Percentiles rank a stretch among this genome's conserved stretches.
phyloP scores from a whole-genome alignment of 2,888 invertebrate species.

The Eledone cirrhosa region DNA sequence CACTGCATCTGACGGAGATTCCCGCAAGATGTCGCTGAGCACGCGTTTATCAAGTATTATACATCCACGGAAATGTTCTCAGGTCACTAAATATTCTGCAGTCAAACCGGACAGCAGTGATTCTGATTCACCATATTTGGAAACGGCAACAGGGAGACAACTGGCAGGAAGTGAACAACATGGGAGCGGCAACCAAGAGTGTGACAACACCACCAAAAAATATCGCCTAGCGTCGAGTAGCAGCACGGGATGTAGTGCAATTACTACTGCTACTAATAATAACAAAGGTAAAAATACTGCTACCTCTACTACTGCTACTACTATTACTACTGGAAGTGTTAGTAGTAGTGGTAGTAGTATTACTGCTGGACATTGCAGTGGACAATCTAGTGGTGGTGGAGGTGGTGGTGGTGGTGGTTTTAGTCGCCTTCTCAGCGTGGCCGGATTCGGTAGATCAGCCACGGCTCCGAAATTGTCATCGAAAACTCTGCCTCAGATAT shows the following conservation, averaged over 20 bases:
- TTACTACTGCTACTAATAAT: background rate
- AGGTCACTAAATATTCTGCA: conserved; percentile 1
- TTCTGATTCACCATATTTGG: conserved; percentile 1
- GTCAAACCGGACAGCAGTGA: conserved; percentile 18
- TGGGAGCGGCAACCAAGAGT: background rate
- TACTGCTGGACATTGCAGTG: background rate
- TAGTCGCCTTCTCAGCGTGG: too few relatives aligned
- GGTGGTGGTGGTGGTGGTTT: too few relatives aligned
- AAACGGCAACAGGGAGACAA: background rate
- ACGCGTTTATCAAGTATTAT: background rate
- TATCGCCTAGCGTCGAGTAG: too few relatives aligned
- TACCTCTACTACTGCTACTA: background rate
- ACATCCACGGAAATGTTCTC: conserved; percentile 1
- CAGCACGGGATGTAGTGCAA: too few relatives aligned
- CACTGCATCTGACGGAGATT: too few relatives aligned
- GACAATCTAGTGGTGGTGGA: background rate
- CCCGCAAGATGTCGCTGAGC: background rate
- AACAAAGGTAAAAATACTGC: background rate
- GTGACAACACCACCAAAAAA: background rate
- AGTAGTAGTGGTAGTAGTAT: background rate
- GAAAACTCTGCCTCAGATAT: background rate
- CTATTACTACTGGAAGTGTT: too few relatives aligned
- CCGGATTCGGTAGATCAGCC: background rate
- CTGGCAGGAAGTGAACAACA: background rate
- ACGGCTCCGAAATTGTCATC: background rate